phyloP scores from a whole-genome alignment of 1,140 invertebrate genomes.

The Brachystomella parvula region DNA sequence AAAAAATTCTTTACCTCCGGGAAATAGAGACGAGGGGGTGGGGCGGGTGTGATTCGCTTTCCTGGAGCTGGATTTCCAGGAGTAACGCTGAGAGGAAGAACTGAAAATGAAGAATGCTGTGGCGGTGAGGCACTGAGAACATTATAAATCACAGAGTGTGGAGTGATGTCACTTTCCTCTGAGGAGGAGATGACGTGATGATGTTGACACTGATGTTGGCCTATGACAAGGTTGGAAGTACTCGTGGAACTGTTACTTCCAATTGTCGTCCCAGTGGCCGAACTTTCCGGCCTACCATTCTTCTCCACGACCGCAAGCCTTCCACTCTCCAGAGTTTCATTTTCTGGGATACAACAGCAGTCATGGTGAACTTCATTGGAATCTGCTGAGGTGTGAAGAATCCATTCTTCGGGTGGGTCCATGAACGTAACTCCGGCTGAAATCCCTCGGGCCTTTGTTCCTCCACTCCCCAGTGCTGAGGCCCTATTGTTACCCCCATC shows the following conservation, averaged over 20 bases:
- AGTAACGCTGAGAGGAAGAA: not conserved
- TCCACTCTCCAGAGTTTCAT: not conserved
- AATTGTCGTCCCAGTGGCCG: not conserved
- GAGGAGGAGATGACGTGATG: slow-evolving; percentile 13
- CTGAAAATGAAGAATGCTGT: not conserved
- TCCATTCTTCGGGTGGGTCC: slow-evolving; percentile 33
- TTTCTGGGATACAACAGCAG: slow-evolving; percentile 32
- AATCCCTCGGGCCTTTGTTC: not conserved
- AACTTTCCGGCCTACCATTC: not conserved
- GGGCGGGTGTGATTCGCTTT: not conserved
- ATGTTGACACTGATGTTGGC: slow-evolving; percentile 22
- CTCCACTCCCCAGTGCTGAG: not conserved
- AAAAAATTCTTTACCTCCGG: not conserved
- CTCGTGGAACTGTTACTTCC: not conserved
- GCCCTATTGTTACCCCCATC: not conserved
- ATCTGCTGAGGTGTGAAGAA: slow-evolving; percentile 36
- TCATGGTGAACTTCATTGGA: slow-evolving; percentile 33
- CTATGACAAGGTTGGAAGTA: not conserved
- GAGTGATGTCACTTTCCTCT: slow-evolving; percentile 30
- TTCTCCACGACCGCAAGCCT: not conserved
- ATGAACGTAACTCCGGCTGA: slow-evolving; percentile 2
- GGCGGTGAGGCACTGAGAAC: slow-evolving; percentile 16
- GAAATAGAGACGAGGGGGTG: not conserved
- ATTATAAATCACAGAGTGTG: slow-evolving; percentile 34
- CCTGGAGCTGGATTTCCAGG: not conserved